Percentiles rank a stretch among this genome's conserved stretches.
These are phyloP conservation scores for Falco punctatus DNA, from an alignment of 2,113 vertebrate species.

Conservation along the genomic window DNA sequence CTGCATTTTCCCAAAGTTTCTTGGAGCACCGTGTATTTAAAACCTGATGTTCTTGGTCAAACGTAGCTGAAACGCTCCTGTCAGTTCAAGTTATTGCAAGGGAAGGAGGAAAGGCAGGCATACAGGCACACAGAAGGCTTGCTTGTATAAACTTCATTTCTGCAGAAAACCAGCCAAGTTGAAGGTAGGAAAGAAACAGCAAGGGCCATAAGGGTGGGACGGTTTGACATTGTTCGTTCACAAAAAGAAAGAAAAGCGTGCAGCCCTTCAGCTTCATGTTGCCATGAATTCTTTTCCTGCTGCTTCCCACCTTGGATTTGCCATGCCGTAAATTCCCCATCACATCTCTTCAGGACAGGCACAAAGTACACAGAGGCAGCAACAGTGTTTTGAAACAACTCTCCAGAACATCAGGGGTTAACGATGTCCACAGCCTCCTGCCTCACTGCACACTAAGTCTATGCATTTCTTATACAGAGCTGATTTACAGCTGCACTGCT, in stretches of 20 bases:
- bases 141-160: not conserved
- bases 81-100: not conserved
- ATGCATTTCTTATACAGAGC: not conserved
- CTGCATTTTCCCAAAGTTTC: not conserved
- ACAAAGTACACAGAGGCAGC: not conserved
- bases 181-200: not conserved
- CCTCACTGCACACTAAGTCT: not conserved
- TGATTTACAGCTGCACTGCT: not conserved
- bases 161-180: not conserved
- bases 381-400: not conserved
- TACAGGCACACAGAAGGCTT: not conserved
- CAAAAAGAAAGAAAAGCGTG: not conserved
- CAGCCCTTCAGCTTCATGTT: not conserved
- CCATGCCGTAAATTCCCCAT: not conserved
- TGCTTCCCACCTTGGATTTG: not conserved
- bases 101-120: not conserved
- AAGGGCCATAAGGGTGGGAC: accelerated
- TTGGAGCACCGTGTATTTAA: not conserved
- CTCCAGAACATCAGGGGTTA: not conserved
- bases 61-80: not conserved
- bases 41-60: not conserved
- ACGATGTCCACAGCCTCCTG: not conserved
- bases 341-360: not conserved
- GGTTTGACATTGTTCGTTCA: not conserved
- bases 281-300: not conserved